phyloP scores from a whole-genome alignment of 1,140 invertebrate genomes.

The Portunus trituberculatus region DNA sequence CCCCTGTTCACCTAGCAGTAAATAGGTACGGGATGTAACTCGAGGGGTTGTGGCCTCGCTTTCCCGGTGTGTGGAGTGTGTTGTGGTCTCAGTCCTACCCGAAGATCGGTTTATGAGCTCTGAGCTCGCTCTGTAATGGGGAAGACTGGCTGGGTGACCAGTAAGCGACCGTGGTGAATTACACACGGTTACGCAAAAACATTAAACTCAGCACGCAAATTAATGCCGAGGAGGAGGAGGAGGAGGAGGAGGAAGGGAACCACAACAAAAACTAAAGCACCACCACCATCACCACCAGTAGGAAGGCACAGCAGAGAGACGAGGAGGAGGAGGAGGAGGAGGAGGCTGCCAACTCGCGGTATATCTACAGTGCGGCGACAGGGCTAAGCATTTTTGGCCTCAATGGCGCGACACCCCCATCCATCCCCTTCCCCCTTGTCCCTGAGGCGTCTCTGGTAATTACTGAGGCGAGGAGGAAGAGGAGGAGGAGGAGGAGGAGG shows the following conservation, averaged over 20 bases:
- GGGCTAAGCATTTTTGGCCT: conserved; percentile 29
- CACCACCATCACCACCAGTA: not conserved
- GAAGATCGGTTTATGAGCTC: too few relatives aligned
- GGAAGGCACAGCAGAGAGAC: not conserved
- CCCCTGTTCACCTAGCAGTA: too few relatives aligned
- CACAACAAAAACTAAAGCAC: not conserved
- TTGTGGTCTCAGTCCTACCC: too few relatives aligned
- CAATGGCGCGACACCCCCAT: not conserved
- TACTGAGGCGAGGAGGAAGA: not conserved
- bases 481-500: not conserved
- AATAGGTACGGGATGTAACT: too few relatives aligned
- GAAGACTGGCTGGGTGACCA: too few relatives aligned
- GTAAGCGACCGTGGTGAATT: too few relatives aligned
- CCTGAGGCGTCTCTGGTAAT: not conserved
- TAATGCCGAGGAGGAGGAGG: too few relatives aligned
- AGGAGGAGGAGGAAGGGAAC: not conserved
- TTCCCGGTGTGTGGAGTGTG: too few relatives aligned
- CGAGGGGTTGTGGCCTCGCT: too few relatives aligned
- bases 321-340: not conserved
- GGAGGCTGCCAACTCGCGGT: conserved; percentile 37
- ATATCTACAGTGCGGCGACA: conserved; percentile 31
- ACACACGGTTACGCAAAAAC: not conserved
- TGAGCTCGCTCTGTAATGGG: too few relatives aligned
- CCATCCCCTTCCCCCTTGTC: not conserved
- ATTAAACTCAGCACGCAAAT: too few relatives aligned